Conservation (phyloP, 2,797 vertebrate species). For the Myripristis jacobus region DNA sequence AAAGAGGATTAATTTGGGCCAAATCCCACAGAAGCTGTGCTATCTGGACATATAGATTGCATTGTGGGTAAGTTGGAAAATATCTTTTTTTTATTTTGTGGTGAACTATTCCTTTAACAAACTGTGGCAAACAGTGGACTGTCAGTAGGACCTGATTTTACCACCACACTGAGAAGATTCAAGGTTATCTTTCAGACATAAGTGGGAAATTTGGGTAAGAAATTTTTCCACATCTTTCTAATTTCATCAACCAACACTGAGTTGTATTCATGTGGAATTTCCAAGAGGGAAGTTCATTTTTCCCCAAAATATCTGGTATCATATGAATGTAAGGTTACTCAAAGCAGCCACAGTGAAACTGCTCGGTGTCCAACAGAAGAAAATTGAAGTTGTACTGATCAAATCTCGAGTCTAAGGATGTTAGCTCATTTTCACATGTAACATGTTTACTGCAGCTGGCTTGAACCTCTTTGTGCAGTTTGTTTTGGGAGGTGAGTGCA, state of each 20-base stretch:
- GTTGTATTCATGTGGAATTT: constrained; percentile 5
- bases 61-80: too few relatives aligned
- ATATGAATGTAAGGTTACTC: not conserved
- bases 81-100: too few relatives aligned
- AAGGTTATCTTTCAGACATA: not conserved
- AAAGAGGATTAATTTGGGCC: too few relatives aligned
- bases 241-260: not conserved
- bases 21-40: too few relatives aligned
- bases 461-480: too few relatives aligned
- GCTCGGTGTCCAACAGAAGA: not conserved
- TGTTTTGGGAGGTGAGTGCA: too few relatives aligned
- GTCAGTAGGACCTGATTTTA: not conserved
- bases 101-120: too few relatives aligned
- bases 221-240: constrained; percentile 11
- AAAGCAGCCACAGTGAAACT: not conserved
- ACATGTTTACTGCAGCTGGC: too few relatives aligned
- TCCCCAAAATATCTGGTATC: not conserved
- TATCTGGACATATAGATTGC: too few relatives aligned
- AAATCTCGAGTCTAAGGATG: not conserved
- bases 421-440: too few relatives aligned
- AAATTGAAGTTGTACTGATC: not conserved
- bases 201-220: not conserved
- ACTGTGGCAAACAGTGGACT: not conserved
- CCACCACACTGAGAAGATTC: too few relatives aligned
- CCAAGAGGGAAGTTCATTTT: constrained; percentile 1